Conservation (phyloP, 64 coral and sea anemone species). For the Anthopleura sola region DNA sequence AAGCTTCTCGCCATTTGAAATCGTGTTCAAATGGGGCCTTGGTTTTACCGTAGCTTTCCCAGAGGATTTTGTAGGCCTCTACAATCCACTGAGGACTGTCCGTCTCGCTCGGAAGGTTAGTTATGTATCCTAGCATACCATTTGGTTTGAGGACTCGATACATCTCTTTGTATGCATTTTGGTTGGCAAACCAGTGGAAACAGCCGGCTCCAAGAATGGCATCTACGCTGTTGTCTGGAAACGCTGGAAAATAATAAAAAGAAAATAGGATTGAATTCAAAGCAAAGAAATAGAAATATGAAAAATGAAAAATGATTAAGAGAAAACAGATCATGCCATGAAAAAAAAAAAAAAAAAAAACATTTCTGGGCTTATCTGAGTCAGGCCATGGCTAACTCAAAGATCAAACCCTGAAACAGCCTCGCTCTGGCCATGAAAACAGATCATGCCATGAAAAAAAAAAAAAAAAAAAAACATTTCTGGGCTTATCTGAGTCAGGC, state of each 20-base stretch:
- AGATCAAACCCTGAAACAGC: too few relatives aligned
- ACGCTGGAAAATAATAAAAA: neutral
- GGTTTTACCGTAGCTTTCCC: neutral
- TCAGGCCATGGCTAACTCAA: too few relatives aligned
- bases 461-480: too few relatives aligned
- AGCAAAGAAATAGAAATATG: too few relatives aligned
- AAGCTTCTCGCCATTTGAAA: neutral
- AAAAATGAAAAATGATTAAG: too few relatives aligned
- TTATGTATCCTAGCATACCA: conserved; percentile 13
- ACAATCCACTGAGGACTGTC: neutral
- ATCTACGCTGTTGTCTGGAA: neutral
- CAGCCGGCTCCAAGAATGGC: neutral
- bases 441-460: too few relatives aligned
- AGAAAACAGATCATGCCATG: too few relatives aligned
- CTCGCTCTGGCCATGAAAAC: too few relatives aligned
- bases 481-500: too few relatives aligned
- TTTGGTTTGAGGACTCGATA: neutral
- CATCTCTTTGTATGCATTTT: conserved; percentile 13
- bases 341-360: too few relatives aligned
- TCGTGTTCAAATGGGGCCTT: neutral
- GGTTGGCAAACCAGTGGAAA: conserved; percentile 18
- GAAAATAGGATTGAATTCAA: too few relatives aligned
- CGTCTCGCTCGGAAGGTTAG: neutral
- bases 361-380: too few relatives aligned
- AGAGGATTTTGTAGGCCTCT: neutral